Base-by-base conservation (phyloP, 1,140 invertebrate species). In the Drosophila tristis region DNA sequence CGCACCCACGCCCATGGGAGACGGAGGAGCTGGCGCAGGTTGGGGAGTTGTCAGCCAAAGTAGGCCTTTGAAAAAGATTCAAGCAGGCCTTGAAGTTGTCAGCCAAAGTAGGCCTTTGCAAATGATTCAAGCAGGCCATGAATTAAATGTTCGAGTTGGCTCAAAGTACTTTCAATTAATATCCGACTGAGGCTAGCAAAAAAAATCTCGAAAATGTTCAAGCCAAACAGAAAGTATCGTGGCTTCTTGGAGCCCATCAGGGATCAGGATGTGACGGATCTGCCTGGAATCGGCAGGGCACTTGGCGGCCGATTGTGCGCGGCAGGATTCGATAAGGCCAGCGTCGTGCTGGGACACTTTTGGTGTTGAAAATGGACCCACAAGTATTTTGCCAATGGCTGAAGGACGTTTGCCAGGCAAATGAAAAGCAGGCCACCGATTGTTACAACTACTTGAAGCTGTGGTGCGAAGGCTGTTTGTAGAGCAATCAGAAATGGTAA, bases 1-100 rank as follows among this genome's bases (percentile, higher is more conserved):
- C 76, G 31, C 80, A 70, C 73, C 59, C 53, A n/a, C 77, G 78
- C 35, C 45, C 9, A 35, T 35, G 29, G 25, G 44, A 26, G 48
- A 43, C 45, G 55, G 25, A 45, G 62, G 48, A 74, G 29, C 29
- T 26, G 26, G 26, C 26, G 68, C 77, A 78, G 68, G 63, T 78
- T 64, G 74, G 59, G 53, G 20, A 78, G 73, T 80, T 6, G 5
- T 53, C 26, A 7, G 23, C 23, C 16, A 20, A 20, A 20, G 20
- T 20, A 20, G 20, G 20, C 2, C 20, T 20, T 20, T 20, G 20
- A 1, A 20, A 20, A 20, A 1, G 0, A 20, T 1, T 20, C 20
- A 3, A 23, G 15, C 25, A 20, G n/a, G n/a, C n/a, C n/a, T n/a
- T n/a, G n/a, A n/a, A n/a, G n/a, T n/a, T n/a, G n/a, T n/a, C n/a